phyloP scores from a whole-genome alignment of 2,797 vertebrate genomes.

The Delichon dasypus region DNA sequence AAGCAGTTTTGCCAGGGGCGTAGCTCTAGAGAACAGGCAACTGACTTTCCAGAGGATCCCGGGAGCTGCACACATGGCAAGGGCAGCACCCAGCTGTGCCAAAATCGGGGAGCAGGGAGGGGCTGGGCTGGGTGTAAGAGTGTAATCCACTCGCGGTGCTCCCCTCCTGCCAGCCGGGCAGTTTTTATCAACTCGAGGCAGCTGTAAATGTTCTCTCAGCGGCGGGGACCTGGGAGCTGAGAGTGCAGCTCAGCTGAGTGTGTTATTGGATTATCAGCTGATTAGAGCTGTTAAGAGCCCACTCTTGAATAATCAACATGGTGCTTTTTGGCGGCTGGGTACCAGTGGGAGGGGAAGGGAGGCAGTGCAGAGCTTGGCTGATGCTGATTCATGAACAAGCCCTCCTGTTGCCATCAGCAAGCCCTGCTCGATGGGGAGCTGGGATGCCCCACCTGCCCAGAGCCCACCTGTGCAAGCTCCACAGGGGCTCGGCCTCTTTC shows the following conservation, averaged over 20 bases:
- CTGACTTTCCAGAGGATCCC: not conserved
- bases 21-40: constrained; percentile 10
- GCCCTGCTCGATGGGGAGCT: fast-evolving
- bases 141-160: not conserved
- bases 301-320: constrained; percentile 66
- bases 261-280: constrained; percentile 71
- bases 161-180: not conserved
- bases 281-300: constrained; percentile 67
- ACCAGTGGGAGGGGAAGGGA: constrained; percentile 1
- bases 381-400: fast-evolving
- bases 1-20: constrained; percentile 9
- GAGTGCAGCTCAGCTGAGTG: constrained; percentile 54
- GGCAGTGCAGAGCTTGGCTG: not conserved
- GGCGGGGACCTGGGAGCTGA: constrained; percentile 23
- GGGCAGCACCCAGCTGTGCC: not conserved
- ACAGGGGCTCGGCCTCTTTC: not conserved
- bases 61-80: not conserved
- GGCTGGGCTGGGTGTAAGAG: not conserved
- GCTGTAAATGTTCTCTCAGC: constrained; percentile 36
- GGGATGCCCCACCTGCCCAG: not conserved
- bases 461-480: not conserved
- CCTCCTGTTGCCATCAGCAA: not conserved
- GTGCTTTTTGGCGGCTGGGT: constrained; percentile 52
- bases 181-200: not conserved
- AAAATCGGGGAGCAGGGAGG: not conserved